phyloP scores from a whole-genome alignment of 2,113 vertebrate genomes.

The Hippoglossus stenolepis region DNA sequence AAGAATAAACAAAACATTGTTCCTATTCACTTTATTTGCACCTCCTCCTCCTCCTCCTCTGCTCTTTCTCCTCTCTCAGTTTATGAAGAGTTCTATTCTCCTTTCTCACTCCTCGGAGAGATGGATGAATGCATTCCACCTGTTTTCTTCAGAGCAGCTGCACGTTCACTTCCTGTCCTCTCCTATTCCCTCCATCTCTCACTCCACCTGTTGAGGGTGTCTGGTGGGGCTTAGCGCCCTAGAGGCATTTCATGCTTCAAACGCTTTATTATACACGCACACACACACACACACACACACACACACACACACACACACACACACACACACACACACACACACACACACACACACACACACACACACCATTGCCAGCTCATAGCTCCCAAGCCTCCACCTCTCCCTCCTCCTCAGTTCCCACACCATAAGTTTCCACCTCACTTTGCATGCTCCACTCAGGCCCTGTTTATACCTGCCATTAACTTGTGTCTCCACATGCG shows the following conservation, averaged over 20 bases:
- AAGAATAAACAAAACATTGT: constrained; percentile 32
- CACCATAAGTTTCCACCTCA: too few species aligned
- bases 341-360: constrained; percentile 7
- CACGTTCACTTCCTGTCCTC: constrained; percentile 51
- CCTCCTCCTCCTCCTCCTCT: constrained; percentile 27
- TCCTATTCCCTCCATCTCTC: constrained; percentile 24
- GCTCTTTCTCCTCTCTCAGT: constrained; percentile 6
- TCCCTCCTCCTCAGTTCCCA: too few species aligned
- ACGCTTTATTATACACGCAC: constrained; percentile 27
- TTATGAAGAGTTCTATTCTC: constrained; percentile 53
- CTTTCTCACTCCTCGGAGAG: constrained; percentile 37
- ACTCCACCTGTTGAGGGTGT: constrained; percentile 58
- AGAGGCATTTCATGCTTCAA: constrained; percentile 39
- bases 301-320: constrained; percentile 10
- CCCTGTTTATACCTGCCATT: too few species aligned
- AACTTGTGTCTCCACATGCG: too few species aligned
- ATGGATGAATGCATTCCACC: constrained; percentile 59
- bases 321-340: constrained; percentile 7
- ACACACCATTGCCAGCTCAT: not conserved
- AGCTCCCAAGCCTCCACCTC: too few species aligned
- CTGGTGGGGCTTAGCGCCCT: constrained; percentile 26
- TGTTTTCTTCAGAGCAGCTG: constrained; percentile 73
- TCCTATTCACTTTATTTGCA: constrained; percentile 6
- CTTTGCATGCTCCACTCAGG: too few species aligned
- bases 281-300: constrained; percentile 1